Evolutionary conservation across 2,113 vertebrate species (phyloP), one percentile per base, ranked within the genome.

Genomic region (Hippocampus mohnikei): DNA sequence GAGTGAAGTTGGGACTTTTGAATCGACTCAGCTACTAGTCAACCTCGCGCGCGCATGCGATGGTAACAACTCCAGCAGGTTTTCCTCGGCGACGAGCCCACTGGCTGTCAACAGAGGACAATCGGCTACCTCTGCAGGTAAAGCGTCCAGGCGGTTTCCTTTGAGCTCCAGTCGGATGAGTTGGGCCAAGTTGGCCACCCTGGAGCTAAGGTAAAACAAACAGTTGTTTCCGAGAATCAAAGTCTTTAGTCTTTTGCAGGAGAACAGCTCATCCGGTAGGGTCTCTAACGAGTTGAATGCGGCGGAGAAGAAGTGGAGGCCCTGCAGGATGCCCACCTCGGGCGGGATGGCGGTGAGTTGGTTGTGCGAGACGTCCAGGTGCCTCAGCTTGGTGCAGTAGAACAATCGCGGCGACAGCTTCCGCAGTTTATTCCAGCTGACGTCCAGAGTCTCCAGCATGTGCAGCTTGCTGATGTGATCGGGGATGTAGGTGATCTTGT

Each of bases 331-430:
- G 58, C 92, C 92, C 53, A 97, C 87, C 74, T 94, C 94, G 0
- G 93, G 73, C 0, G 94, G 94, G 12, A 97, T 81, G 0, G 87
- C 78, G 5, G 78, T 87, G 33, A 96, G 84, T 66, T 91, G 91
- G 21, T 97, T 97, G 85, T 94, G 92, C 33, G 95, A 94, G 11
- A 96, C 81, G 11, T 97, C 93, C 1, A 97, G 86, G 85, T 94
- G 89, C n/a, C 92, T 82, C 13, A 97, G 91, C 48, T 90, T 90
- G 29, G 87, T 92, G 82, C 95, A 95, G 60, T 92, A 89, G 82
- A 94, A 95, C 0, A 96, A 84, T 1, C 93, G 91, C 1, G 86
- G 62, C 0, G 95, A 94, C 67, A 97, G 87, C 33, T 81, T 85
- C 71, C 86, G 85, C 1, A 97, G 90, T 78, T 91, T 93, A 89